phyloP scores from a whole-genome alignment of 2,113 vertebrate species.

The Hymenochirus boettgeri region DNA sequence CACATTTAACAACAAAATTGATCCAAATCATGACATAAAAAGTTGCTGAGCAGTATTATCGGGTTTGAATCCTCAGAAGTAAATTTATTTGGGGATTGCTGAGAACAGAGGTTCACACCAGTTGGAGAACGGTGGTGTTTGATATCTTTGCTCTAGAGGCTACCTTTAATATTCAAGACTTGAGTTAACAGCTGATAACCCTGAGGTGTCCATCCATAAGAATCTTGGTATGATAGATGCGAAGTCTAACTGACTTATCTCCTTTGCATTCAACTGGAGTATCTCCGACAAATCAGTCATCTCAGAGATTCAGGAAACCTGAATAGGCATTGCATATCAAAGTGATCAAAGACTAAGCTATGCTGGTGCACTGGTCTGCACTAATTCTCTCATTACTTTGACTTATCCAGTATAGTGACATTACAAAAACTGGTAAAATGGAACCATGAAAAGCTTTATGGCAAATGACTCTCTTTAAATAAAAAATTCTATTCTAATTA shows the following conservation, averaged over 20 bases:
- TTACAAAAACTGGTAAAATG: too few species aligned
- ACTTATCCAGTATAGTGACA: too few species aligned
- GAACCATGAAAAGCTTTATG: too few species aligned
- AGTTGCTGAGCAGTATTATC: too few species aligned
- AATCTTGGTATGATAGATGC: background rate
- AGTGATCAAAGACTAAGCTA: background rate
- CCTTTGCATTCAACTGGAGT: background rate
- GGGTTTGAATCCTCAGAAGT: too few species aligned
- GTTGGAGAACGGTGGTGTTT: background rate
- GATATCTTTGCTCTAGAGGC: too few species aligned
- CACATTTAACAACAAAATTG: too few species aligned
- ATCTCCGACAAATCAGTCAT: conserved; percentile 1
- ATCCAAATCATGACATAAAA: too few species aligned
- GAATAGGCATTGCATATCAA: conserved; percentile 13
- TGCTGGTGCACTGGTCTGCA: conserved; percentile 1
- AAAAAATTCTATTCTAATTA: too few species aligned
- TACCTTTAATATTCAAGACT: background rate
- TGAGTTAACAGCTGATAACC: background rate
- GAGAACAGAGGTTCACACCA: too few species aligned
- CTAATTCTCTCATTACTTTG: background rate
- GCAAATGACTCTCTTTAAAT: too few species aligned
- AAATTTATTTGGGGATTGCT: too few species aligned
- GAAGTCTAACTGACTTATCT: background rate
- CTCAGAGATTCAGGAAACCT: background rate
- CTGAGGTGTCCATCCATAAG: background rate